Evolutionary conservation across 2,797 vertebrate genomes (phyloP).

Genomic region (Hozukius guyotensis): DNA sequence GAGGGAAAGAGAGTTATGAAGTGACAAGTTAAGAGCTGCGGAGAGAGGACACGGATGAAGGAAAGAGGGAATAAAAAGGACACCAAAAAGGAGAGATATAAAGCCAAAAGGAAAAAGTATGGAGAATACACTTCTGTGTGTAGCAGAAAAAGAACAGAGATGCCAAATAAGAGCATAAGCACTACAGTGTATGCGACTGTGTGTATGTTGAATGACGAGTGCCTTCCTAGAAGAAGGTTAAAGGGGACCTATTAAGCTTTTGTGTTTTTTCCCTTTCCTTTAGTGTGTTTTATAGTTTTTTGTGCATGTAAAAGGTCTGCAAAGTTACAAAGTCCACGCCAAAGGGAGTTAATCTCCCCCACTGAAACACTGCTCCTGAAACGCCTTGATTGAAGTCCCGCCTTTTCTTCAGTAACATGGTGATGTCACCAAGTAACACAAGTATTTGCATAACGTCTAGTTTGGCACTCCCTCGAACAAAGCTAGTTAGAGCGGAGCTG

Average conservation of each 20-base stretch:
- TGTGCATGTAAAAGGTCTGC: too few species aligned
- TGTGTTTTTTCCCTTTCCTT: too few species aligned
- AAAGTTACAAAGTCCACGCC: too few species aligned
- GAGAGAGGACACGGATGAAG: neutral
- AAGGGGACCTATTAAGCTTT: neutral
- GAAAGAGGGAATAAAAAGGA: neutral
- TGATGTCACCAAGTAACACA: too few species aligned
- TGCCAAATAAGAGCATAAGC: neutral
- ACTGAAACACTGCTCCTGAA: too few species aligned
- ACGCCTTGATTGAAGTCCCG: too few species aligned
- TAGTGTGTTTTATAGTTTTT: too few species aligned
- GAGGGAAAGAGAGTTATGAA: neutral
- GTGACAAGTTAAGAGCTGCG: neutral
- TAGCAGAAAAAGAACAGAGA: neutral
- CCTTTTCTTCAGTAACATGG: too few species aligned
- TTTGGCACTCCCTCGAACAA: too few species aligned
- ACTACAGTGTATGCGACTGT: neutral
- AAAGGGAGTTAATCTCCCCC: too few species aligned
- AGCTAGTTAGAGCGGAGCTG: too few species aligned
- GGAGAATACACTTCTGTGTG: neutral
- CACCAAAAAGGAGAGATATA: neutral
- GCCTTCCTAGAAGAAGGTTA: slow-evolving; percentile 6
- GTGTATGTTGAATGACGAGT: neutral
- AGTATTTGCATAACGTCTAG: too few species aligned
- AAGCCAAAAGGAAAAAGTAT: neutral